Base-by-base conservation (phyloP, 2,888 invertebrate genomes). In the Tridacna gigas region DNA sequence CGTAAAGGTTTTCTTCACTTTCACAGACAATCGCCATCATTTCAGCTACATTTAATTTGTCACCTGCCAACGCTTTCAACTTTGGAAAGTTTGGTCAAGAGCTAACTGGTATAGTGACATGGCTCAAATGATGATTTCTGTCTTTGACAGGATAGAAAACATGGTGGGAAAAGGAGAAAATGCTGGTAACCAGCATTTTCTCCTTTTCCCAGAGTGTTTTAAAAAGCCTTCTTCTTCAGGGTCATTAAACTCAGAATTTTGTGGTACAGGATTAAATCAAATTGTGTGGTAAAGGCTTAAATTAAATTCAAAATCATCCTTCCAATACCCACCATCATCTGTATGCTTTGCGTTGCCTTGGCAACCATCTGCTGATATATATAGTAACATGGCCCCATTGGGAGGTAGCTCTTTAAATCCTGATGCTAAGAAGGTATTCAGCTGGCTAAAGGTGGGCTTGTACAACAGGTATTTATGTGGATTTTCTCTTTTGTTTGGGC, bases 391-490 rank as follows among this genome's bases (percentile, higher is more conserved):
- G 74, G 97, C 98, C 71, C 98, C 98, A 94, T 97, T 98, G 5
- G 97, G 96, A 15, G 98, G 98, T 90, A 99, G 96, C 95, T 99
- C 99, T 94, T 98, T 98, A 95, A 98, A 98, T 85, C 98, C 94
- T 7, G 95, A 94, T 45, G 95, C 94, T 25, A 99, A 96, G 95
- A 98, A 99, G 86, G 98, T 97, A 95, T 98, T 96, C 81, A 99
- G 97, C 95, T 99, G 98, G 95, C 97, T 97, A 92, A 98, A 97
- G 75, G 98, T 97, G 80, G 99, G 99, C 95, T 98, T 98, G 96
- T 98, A 99, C 91, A 99, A 96, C 91, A 99, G 96, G 96, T 98
- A 98, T 95, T 99, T 99, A 96, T 99, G 99, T 65, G 99, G 99
- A 96, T 99, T 99, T 95, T 98, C 97, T 93, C 97, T 96, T 94